Conservation (phyloP, 2,797 vertebrate genomes). For the Hybognathus amarus region DNA sequence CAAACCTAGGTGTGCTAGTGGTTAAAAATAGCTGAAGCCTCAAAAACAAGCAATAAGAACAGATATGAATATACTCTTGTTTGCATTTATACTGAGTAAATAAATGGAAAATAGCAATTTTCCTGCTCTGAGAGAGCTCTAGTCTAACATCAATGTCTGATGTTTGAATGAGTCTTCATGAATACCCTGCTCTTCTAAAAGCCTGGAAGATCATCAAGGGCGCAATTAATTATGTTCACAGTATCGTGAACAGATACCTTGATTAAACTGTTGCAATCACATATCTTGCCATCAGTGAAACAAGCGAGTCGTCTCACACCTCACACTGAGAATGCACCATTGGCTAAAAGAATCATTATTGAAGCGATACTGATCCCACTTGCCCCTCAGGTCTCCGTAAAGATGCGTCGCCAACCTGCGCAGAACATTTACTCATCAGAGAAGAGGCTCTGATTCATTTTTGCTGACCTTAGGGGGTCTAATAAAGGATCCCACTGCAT, state of each 20-base stretch:
- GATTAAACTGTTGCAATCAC: conserved; percentile 22
- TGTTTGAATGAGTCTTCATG: conserved; percentile 3
- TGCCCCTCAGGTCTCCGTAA: conserved; percentile 11
- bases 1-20: neutral
- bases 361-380: conserved; percentile 18
- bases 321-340: conserved; percentile 3
- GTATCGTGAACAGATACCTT: conserved; percentile 10
- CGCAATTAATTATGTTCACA: conserved; percentile 1
- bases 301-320: neutral
- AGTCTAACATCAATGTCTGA: conserved; percentile 32
- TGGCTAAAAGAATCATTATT: conserved; percentile 9
- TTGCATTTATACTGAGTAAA: neutral
- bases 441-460: conserved; percentile 10
- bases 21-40: neutral
- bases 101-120: conserved; percentile 5
- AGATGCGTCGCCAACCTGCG: neutral
- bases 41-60: neutral
- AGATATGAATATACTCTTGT: neutral
- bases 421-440: conserved; percentile 4
- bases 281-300: conserved; percentile 5
- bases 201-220: conserved; percentile 3
- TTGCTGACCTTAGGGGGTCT: neutral
- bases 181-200: neutral
- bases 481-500: neutral
- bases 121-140: neutral